These are phyloP conservation scores for Xenentodon cancila DNA, from an alignment of 2,797 vertebrate species.

Conservation along the genomic window DNA sequence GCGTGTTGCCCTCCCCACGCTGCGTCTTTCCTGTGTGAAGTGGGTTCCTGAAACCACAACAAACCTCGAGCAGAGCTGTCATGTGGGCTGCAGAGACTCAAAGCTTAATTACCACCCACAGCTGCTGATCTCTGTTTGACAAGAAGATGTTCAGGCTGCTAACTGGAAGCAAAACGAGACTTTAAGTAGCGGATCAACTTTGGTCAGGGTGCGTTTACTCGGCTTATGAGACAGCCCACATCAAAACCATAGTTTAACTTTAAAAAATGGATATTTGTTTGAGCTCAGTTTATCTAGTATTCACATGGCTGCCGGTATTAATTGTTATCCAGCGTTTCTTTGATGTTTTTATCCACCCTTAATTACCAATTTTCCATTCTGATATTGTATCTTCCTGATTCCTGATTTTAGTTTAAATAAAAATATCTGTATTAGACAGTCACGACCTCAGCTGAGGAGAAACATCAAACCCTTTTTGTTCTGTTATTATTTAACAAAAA, in stretches of 20 bases:
- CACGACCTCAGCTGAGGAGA: no score
- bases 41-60: constrained; percentile 52
- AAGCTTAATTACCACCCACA: constrained; percentile 34
- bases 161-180: constrained; percentile 14
- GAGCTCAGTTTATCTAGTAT: no score
- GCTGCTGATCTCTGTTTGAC: constrained; percentile 14
- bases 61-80: constrained; percentile 19
- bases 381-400: no score
- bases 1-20: constrained; percentile 33
- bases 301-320: no score
- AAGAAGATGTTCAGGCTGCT: constrained; percentile 3
- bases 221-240: background rate
- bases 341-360: no score
- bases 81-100: constrained; percentile 34
- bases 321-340: no score
- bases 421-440: no score
- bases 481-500: no score
- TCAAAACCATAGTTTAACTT: no score
- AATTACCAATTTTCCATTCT: no score
- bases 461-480: no score
- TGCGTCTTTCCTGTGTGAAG: constrained; percentile 55
- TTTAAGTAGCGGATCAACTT: constrained; percentile 17
- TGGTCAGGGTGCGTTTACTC: constrained; percentile 6
- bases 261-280: background rate
- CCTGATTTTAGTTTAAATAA: no score